Base-by-base conservation (phyloP, 2,113 vertebrate genomes). In the Hipposideros armiger region DNA sequence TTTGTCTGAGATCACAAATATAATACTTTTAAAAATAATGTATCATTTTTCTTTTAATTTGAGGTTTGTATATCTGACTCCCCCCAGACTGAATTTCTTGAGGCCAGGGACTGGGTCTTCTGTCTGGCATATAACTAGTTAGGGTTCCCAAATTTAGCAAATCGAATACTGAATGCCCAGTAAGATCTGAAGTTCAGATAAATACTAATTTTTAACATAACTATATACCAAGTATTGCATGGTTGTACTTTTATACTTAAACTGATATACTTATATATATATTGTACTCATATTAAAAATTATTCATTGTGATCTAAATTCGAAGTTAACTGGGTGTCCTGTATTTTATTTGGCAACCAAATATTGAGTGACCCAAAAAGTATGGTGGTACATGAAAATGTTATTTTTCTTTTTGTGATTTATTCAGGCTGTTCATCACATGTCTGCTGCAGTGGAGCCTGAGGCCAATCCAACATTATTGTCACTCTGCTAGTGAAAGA, bases 251-350 rank as follows among this genome's bases (percentile, higher is more conserved):
- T 76, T 67, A 40, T 66, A 50, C 5, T 36, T 93, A 42, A 9
- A 62, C 0, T 78, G 70, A 30, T 74, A 66, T 66, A 77, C 0
- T 84, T 52, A 69, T n/a, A 22, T n/a, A 64, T 94, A 36, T 36
- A 36, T 90, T 50, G 26, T 62, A 58, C 5, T 74, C 42, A 87
- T 72, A 62, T 28, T 78, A 74, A 69, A 90, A 64, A n/a, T 45
- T 78, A 89, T 83, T 56, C 28, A 89, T 24, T 78, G 6, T 83
- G 36, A 83, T 47, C 22, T 94, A 88, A 62, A 82, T 94, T 90
- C 54, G 76, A 89, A 94, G 74, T 92, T 91, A 62, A 69, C 7
- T 52, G 4, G 9, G 11, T 19, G 19, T 67, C 26, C 7, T 50
- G 7, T 74, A 11, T 70, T 87, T 77, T 32, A 66, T 54, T 81